Base-by-base conservation (phyloP, 2,113 vertebrate species). In the Natator depressus region DNA sequence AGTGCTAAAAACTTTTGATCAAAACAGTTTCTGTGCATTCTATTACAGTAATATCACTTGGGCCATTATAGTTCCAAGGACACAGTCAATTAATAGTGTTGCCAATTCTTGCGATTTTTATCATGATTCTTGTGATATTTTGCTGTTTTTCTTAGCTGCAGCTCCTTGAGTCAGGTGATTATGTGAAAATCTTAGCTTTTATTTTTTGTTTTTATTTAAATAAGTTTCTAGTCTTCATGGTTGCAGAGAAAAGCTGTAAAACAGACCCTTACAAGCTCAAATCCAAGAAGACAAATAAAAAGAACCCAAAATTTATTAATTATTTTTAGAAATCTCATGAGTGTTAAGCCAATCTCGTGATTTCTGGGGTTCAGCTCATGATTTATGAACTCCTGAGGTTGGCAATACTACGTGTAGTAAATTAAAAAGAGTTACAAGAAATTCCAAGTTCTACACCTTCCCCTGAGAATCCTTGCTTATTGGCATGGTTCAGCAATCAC, bases 171-270 rank as follows among this genome's bases (percentile, higher is more conserved):
- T 87, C 84, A 81, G 6, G 5, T 2, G 2, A 79, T 22, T 53
- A 80, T 11, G 38, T 38, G 8, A 80, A 25, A 69, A 82, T 24
- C 31, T 82, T 7, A 42, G 20, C 0, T 87, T 93, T 80, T 78
- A 85, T 79, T 91, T 93, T 62, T 80, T 82, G 69, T 47, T 53
- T 38, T 19, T 81, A 75, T n/a, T 19, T 78, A 65, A 65, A 83
- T 82, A 90, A 14, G 2, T 82, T 55, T 82, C 20, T 54, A 5
- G 72, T 75, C 89, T 84, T 29, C 47, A 87, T 1, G 80, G n/a
- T 87, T 13, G 31, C 2, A 65, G 50, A 76, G 22, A 75, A 53
- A 89, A 89, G 46, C 31, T 27, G 29, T 50, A 54, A 85, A 76
- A 46, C 38, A 86, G 10, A 55, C 51, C 3, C 10, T 22, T 12